Evolutionary conservation across 2,888 invertebrate genomes (phyloP).

Genomic region (Drosophila ochracea): DNA sequence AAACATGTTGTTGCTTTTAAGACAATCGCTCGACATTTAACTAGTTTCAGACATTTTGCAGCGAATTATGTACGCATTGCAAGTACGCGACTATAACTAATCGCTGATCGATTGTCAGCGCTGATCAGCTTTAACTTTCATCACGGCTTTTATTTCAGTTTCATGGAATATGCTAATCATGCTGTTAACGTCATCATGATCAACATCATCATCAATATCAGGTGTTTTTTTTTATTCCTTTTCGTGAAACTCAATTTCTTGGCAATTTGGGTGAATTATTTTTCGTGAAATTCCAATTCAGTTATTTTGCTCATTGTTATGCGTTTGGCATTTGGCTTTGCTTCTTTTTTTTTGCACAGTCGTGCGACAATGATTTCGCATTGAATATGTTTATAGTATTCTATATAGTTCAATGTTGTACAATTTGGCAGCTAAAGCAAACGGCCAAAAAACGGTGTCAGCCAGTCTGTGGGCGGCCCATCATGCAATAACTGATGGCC

Average conservation of each 20-base stretch:
- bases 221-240: constrained; percentile 28
- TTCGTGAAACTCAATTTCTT: constrained; percentile 24
- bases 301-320: constrained; percentile 53
- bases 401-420: constrained; percentile 73
- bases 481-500: constrained; percentile 27
- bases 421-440: constrained; percentile 47
- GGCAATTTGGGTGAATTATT: constrained; percentile 41
- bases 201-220: constrained; percentile 27
- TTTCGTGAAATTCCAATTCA: constrained; percentile 67
- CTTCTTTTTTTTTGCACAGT: constrained; percentile 29
- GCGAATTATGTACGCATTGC: constrained; percentile 31
- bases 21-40: constrained; percentile 11
- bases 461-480: constrained; percentile 50
- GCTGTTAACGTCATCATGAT: constrained; percentile 24
- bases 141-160: constrained; percentile 12
- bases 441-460: constrained; percentile 25
- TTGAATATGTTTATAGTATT: constrained; percentile 44
- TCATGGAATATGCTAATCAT: constrained; percentile 26
- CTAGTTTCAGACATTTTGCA: constrained; percentile 53
- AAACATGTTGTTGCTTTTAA: constrained; percentile 58
- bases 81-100: constrained; percentile 13
- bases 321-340: constrained; percentile 53
- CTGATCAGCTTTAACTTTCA: constrained; percentile 28
- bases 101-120: constrained; percentile 32
- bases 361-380: constrained; percentile 66